phyloP scores from a whole-genome alignment of 2,797 vertebrate species.

The Ateles fusciceps region DNA sequence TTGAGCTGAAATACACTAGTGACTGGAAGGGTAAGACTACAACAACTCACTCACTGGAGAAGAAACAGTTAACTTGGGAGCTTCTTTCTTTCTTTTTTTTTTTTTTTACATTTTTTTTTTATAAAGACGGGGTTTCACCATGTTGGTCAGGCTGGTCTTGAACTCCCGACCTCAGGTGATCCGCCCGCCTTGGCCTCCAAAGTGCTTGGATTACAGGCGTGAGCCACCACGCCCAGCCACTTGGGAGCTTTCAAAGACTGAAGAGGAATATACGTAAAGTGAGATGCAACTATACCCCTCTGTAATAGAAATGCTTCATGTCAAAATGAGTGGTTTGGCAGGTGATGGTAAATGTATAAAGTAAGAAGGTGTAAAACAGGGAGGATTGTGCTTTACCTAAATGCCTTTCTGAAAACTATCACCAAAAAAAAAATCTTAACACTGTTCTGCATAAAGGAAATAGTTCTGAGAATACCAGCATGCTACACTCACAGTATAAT shows the following conservation, averaged over 20 bases:
- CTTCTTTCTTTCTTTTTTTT: neutral
- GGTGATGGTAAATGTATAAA: neutral
- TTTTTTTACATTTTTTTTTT: too few species aligned
- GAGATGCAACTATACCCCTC: neutral
- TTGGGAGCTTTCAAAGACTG: neutral
- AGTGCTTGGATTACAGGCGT: too few species aligned
- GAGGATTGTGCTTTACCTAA: neutral
- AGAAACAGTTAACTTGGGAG: neutral
- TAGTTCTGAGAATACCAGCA: neutral
- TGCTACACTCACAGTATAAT: neutral
- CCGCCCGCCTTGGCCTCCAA: too few species aligned
- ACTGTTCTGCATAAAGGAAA: neutral
- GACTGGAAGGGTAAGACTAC: constrained; percentile 25
- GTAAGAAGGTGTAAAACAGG: neutral
- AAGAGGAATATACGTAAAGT: neutral
- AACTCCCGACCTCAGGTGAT: too few species aligned
- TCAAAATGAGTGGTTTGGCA: neutral
- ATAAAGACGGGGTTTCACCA: too few species aligned
- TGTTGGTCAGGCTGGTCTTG: too few species aligned
- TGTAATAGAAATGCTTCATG: neutral
- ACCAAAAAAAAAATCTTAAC: neutral
- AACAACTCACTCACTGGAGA: constrained; percentile 22
- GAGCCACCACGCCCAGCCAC: neutral
- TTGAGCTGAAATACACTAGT: constrained; percentile 14
- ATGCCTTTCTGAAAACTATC: neutral